Base-by-base conservation (phyloP, 2,113 vertebrate genomes). In the Ivindomyrus marchei region DNA sequence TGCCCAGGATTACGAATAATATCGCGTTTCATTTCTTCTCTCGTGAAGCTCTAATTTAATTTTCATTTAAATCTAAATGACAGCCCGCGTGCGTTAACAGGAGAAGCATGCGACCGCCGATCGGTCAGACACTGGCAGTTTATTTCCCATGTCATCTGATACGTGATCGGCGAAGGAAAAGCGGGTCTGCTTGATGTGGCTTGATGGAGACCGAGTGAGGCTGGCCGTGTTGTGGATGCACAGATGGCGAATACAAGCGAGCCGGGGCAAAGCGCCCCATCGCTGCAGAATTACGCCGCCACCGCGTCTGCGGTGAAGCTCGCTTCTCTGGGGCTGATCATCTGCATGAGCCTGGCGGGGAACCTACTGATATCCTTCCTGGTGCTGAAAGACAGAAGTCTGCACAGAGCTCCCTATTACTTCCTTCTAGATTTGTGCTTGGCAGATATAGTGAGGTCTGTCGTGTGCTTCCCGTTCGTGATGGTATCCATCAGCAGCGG, bases 391-490 rank as follows among this genome's bases (percentile, higher is more conserved):
- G 97, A 98, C 94, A 96, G 97, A 92, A 97, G 97, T 89, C 95
- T 99, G 93, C 98, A 96, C 95, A 96, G 96, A 91, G 97, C 97
- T 58, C 97, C 98, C 1, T 99, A 99, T 95, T 98, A 97, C 94
- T 97, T 99, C 93, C 97, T 99, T 89, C 95, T 99, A 94, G 98
- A 99, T 95, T 96, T 99, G 93, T 98, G 98, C 94, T 92, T 97
- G 95, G 97, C 98, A 1, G 98, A 99, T 93, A 96, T 97, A 92
- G 93, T 97, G 86, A 97, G 98, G 93, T 97, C 98, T 24, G 95
- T 97, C 90, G 96, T 98, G 92, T 99, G 98, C 93, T 98, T 99
- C 95, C 98, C 98, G 90, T 97, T 98, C 88, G 98, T 99, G 93
- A 97, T 98, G 97, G 96, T 97, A 90, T 97, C 98, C 1, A 96